These are phyloP conservation scores for Zophobas atratus DNA, from an alignment of 1,140 invertebrate genomes.

Conservation along the genomic window DNA sequence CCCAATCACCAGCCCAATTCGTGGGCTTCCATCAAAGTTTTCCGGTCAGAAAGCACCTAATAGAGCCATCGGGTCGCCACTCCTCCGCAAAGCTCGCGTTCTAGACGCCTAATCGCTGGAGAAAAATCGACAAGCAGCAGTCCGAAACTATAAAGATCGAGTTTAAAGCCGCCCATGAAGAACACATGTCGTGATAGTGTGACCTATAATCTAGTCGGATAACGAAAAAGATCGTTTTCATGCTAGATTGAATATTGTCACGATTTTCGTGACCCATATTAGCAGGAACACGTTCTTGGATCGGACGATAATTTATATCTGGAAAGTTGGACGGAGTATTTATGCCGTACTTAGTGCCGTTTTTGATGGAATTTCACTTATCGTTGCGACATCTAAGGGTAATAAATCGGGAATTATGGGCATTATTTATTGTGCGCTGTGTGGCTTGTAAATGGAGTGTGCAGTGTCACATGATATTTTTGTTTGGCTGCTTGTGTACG, in stretches of 20 bases:
- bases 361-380: constrained; percentile 43
- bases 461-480: no score
- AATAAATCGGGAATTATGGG: constrained; percentile 40
- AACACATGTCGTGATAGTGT: constrained; percentile 49
- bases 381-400: constrained; percentile 19
- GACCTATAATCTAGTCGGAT: constrained; percentile 51
- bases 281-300: constrained; percentile 45
- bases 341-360: constrained; percentile 44
- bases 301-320: constrained; percentile 42
- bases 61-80: neutral
- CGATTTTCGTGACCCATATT: constrained; percentile 58
- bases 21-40: no score
- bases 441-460: neutral
- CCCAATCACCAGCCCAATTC: no score
- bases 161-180: neutral
- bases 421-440: constrained; percentile 16
- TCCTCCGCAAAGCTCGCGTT: neutral
- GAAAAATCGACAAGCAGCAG: neutral
- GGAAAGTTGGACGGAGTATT: constrained; percentile 22
- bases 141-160: neutral
- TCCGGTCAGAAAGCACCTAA: no score
- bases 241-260: constrained; percentile 58
- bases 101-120: neutral
- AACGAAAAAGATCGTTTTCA: constrained; percentile 52
- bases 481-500: no score